Evolutionary conservation across 2,113 vertebrate genomes (phyloP).

Genomic region (Theropithecus gelada): DNA sequence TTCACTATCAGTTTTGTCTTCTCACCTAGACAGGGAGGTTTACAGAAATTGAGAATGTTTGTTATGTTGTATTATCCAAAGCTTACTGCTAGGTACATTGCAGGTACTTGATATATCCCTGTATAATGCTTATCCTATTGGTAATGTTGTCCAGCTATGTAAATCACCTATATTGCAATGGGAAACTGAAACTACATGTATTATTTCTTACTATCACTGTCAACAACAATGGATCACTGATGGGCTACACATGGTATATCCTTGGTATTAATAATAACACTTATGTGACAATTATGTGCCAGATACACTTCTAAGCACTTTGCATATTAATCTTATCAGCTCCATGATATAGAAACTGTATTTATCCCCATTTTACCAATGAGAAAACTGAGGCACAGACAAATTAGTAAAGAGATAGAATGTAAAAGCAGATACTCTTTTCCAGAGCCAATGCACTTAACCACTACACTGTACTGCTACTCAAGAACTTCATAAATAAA

Average conservation of each 20-base stretch:
- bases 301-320: background rate
- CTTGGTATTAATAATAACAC: background rate
- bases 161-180: background rate
- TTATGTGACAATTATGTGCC: background rate
- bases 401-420: background rate
- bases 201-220: background rate
- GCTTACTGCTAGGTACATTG: background rate
- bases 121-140: background rate
- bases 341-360: background rate
- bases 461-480: background rate
- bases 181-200: background rate
- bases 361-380: background rate
- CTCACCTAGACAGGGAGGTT: background rate
- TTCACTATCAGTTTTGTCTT: background rate
- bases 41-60: background rate
- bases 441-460: background rate
- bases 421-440: background rate
- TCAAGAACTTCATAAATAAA: background rate
- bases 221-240: background rate
- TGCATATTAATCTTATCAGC: conserved; percentile 7
- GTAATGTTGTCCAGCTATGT: background rate
- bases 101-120: background rate
- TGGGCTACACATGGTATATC: background rate
- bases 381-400: background rate
- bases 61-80: background rate